phyloP scores from a whole-genome alignment of 2,797 vertebrate genomes.

The Cryptoblepharus egeriae region DNA sequence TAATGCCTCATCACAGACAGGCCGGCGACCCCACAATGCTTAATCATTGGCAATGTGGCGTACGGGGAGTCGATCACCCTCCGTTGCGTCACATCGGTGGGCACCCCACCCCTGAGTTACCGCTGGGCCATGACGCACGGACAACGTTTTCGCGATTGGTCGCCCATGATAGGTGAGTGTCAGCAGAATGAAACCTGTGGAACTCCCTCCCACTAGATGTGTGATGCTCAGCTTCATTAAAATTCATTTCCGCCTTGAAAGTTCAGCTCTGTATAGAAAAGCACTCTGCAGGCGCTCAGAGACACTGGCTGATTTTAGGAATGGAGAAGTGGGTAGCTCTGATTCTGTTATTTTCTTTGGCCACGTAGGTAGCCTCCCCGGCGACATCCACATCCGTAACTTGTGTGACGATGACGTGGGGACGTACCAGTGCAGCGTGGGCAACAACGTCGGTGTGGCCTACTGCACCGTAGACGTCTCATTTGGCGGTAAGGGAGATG shows the following conservation, averaged over 20 bases:
- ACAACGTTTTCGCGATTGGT: constrained; percentile 16
- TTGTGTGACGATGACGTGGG: constrained; percentile 81
- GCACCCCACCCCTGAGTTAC: constrained; percentile 88
- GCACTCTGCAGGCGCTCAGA: not conserved
- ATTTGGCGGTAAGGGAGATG: constrained; percentile 56
- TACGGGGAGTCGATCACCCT: constrained; percentile 85
- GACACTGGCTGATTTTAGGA: not conserved
- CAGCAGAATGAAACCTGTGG: constrained; percentile 2
- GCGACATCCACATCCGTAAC: constrained; percentile 84
- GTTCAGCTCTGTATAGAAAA: not conserved
- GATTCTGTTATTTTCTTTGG: no score
- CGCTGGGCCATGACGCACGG: constrained; percentile 84
- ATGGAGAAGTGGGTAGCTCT: not conserved
- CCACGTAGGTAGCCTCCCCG: constrained; percentile 76
- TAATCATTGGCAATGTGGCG: constrained; percentile 82
- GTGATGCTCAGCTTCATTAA: no score
- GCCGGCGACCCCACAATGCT: constrained; percentile 85
- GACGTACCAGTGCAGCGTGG: constrained; percentile 83
- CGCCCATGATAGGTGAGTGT: constrained; percentile 40
- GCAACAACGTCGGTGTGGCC: constrained; percentile 83
- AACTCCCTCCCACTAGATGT: not conserved
- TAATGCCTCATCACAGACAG: no score
- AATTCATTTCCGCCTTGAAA: no score
- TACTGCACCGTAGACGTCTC: constrained; percentile 78
- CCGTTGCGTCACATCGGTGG: constrained; percentile 88